Percentiles rank a stretch among this genome's conserved stretches.
These are phyloP conservation scores for Colistium nudipinnis DNA, from an alignment of 2,113 vertebrate species.

Conservation along the genomic window DNA sequence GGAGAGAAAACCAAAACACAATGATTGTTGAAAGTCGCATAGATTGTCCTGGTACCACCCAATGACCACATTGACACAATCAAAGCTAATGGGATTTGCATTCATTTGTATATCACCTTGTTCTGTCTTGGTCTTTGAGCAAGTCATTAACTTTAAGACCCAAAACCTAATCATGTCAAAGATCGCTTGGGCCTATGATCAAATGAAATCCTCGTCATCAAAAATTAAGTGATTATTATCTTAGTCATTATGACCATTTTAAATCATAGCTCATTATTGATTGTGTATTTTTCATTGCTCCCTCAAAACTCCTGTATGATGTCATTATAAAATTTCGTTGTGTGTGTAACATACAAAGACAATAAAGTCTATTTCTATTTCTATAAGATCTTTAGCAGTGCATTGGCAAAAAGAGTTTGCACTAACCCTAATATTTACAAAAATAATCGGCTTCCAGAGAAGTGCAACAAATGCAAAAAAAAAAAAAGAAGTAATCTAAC, in stretches of 20 bases:
- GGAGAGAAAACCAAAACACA: conserved; percentile 82
- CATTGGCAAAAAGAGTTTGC: conserved; percentile 13
- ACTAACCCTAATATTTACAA: conserved; percentile 18
- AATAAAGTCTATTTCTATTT: no score
- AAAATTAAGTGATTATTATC: conserved; percentile 44
- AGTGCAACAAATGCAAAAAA: conserved; percentile 1
- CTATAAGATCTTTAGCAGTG: conserved; percentile 21
- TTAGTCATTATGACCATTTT: conserved; percentile 29
- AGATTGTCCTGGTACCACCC: conserved; percentile 72
- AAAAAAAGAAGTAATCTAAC: conserved; percentile 79
- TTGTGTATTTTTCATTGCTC: conserved; percentile 7
- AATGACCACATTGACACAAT: conserved; percentile 72
- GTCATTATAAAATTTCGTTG: no score
- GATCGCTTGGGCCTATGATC: conserved; percentile 35
- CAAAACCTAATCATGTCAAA: conserved; percentile 51
- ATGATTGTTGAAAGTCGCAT: conserved; percentile 79
- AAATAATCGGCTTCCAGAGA: conserved; percentile 22
- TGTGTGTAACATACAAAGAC: no score
- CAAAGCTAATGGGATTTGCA: conserved; percentile 68
- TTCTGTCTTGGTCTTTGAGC: conserved; percentile 33
- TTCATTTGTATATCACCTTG: conserved; percentile 65
- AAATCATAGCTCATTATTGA: conserved; percentile 18
- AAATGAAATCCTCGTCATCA: conserved; percentile 32
- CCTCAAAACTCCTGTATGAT: conserved; percentile 17
- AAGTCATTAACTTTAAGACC: conserved; percentile 53